Base-by-base conservation (phyloP, 1,140 invertebrate genomes). In the Drosophila orena region DNA sequence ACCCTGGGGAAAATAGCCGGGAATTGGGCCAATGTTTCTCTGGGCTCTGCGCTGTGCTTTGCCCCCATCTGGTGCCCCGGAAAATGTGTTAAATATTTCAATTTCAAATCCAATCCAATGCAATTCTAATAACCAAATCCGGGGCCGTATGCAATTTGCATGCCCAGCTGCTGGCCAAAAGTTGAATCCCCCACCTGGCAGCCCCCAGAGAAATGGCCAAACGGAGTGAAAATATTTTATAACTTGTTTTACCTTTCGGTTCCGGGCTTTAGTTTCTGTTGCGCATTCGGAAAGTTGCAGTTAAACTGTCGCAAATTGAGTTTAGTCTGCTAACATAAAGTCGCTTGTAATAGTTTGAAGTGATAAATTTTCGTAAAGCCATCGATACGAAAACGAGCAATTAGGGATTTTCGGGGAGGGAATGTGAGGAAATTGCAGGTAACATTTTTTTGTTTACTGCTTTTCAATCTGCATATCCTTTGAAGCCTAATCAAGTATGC, bases 61-160 rank as follows among this genome's bases (percentile, higher is more conserved):
- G 37, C 15, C 42, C 42, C 42, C 37, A 24, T 12, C 30, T 52
- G 27, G 35, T 40, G 59, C 59, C 59, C 71, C 60, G 62, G 53
- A 50, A 61, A 77, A 77, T 76, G 84, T 83, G 84, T 88, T 88
- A 79, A 88, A 88, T 88, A 88, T 88, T 89, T 89, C 66, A 89
- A 77, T 79, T 79, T 77, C 75, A 88, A 88, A 88, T 88, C 83
- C 83, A 88, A 88, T 86, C 78, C 62, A 61, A 88, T 86, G 83
- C 60, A 71, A 88, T 86, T 86, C 84, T 79, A 83, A 86, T 86
- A 79, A 86, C 70, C 83, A 88, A 86, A 88, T 88, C 83, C 84
- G 52, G 44, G 42, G 66, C 52, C 50, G 34, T 40, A 83, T 89
- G 66, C 84, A 88, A 88, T 75, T 86, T 86, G 84, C 74, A 86